Evolutionary conservation across 1,140 invertebrate species (phyloP).

Genomic region (Polyergus mexicanus): DNA sequence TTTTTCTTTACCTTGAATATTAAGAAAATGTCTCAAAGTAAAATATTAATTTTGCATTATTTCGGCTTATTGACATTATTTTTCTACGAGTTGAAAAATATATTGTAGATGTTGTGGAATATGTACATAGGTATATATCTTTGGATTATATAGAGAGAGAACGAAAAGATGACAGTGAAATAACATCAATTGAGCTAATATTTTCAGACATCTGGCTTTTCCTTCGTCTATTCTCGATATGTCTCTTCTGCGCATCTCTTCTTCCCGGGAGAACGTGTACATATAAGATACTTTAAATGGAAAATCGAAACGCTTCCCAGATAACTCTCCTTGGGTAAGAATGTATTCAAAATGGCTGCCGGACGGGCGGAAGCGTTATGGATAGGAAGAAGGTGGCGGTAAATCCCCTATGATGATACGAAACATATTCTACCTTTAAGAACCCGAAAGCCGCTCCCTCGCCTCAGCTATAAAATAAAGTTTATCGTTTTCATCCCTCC

Average conservation of each 20-base stretch:
- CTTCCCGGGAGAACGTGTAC: conserved; percentile 71
- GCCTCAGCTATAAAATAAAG: conserved; percentile 85
- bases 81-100: background rate
- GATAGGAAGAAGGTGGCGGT: conserved; percentile 82
- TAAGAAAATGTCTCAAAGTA: background rate
- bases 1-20: background rate
- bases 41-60: conserved; percentile 4
- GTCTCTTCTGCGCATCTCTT: conserved; percentile 60
- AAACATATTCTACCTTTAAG: conserved; percentile 87
- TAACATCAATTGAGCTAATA: conserved; percentile 80
- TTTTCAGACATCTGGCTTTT: conserved; percentile 79
- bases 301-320: conserved; percentile 86
- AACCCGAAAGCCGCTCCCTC: conserved; percentile 75
- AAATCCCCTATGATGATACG: conserved; percentile 86
- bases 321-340: conserved; percentile 86
- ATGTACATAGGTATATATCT: background rate
- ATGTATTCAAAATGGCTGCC: conserved; percentile 87
- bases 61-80: background rate
- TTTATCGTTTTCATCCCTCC: conserved; percentile 83
- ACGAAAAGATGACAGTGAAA: conserved; percentile 37
- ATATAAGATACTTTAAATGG: conserved; percentile 86
- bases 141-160: conserved; percentile 61
- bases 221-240: conserved; percentile 65
- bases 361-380: conserved; percentile 79
- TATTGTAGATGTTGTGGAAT: background rate